phyloP scores from a whole-genome alignment of 2,888 invertebrate species.

The Iphiclides podalirius region DNA sequence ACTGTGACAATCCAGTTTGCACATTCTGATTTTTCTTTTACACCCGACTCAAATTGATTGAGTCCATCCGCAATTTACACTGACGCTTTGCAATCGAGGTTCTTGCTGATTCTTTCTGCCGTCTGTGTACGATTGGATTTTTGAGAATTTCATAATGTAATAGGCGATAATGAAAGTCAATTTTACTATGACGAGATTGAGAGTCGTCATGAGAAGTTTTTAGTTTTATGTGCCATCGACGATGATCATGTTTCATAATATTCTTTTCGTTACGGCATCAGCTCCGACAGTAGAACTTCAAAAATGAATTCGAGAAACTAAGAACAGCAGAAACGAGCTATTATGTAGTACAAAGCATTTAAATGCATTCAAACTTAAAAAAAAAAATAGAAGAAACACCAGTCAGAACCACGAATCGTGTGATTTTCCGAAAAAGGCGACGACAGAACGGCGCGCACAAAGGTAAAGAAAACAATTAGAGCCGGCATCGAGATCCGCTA shows the following conservation, averaged over 20 bases:
- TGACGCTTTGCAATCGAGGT: constrained; percentile 10
- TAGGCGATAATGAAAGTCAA: too few species aligned
- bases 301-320: too few species aligned
- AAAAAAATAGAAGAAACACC: background rate
- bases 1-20: constrained; percentile 66
- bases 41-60: constrained; percentile 63
- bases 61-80: constrained; percentile 48
- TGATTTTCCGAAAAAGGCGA: constrained; percentile 10
- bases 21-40: constrained; percentile 55
- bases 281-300: too few species aligned
- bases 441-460: constrained; percentile 41
- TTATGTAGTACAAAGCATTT: too few species aligned
- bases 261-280: too few species aligned
- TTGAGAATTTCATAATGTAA: too few species aligned
- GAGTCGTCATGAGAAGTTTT: too few species aligned
- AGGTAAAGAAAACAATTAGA: constrained; percentile 76
- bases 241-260: too few species aligned
- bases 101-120: background rate
- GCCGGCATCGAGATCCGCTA: constrained; percentile 64
- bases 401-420: background rate
- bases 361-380: too few species aligned
- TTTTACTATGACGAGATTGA: too few species aligned
- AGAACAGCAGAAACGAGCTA: too few species aligned
- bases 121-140: background rate
- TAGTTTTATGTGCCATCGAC: too few species aligned